Evolutionary conservation across 2,888 invertebrate species (phyloP).

Genomic region (Ornithoptera alexandrae): DNA sequence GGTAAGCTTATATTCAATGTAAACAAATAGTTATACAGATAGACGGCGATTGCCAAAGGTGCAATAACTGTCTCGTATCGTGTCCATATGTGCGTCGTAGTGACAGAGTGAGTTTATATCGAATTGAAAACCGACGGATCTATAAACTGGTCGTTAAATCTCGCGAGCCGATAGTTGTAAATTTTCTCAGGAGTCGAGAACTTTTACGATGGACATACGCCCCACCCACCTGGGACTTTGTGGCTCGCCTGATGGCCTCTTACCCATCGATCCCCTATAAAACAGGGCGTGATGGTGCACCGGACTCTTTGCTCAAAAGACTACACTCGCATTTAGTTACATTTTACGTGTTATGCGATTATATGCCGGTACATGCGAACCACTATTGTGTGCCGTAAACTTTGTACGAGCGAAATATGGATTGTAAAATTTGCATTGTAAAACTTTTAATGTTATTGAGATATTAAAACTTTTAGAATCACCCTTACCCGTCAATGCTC

Average conservation of each 20-base stretch:
- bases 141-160: slow-evolving; percentile 78
- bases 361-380: slow-evolving; percentile 13
- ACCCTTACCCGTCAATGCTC: neutral
- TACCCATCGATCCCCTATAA: slow-evolving; percentile 61
- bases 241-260: slow-evolving; percentile 56
- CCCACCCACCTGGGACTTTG: slow-evolving; percentile 72
- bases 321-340: slow-evolving; percentile 34
- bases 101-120: slow-evolving; percentile 69
- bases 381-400: slow-evolving; percentile 24
- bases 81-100: slow-evolving; percentile 54
- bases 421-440: slow-evolving; percentile 22
- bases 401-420: slow-evolving; percentile 23
- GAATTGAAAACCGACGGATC: slow-evolving; percentile 71
- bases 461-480: slow-evolving; percentile 21
- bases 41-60: slow-evolving; percentile 27
- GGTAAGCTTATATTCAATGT: neutral
- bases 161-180: slow-evolving; percentile 72
- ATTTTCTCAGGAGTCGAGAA: slow-evolving; percentile 65
- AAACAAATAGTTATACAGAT: slow-evolving; percentile 17
- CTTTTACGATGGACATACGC: slow-evolving; percentile 70
- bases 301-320: slow-evolving; percentile 40
- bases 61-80: slow-evolving; percentile 45
- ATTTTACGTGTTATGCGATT: slow-evolving; percentile 25
- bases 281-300: slow-evolving; percentile 44
- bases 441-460: slow-evolving; percentile 27